Conservation (phyloP, 2,888 invertebrate genomes). For the Pycnomerus fuliginosus region DNA sequence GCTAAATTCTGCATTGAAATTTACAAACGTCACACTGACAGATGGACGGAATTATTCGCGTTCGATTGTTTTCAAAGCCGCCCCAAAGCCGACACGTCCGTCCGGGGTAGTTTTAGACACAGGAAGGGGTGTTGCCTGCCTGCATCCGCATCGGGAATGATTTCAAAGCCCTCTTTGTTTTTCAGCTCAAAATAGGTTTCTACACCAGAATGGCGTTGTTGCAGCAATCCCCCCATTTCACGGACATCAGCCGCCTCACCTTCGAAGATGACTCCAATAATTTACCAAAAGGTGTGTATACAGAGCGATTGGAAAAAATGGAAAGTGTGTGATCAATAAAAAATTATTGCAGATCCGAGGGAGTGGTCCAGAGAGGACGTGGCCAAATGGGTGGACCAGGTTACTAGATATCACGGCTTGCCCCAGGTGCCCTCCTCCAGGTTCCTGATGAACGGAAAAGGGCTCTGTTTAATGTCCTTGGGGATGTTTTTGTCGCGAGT, state of each 20-base stretch:
- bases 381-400: constrained; percentile 63
- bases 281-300: constrained; percentile 46
- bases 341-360: constrained; percentile 62
- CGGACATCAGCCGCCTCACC: no score
- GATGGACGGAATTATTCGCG: no score
- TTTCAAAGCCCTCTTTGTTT: no score
- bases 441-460: constrained; percentile 81
- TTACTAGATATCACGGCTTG: constrained; percentile 60
- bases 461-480: constrained; percentile 73
- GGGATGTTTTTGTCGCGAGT: constrained; percentile 73
- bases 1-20: no score
- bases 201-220: no score
- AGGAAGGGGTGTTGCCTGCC: constrained; percentile 47
- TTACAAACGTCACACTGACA: no score
- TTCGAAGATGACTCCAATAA: constrained; percentile 32
- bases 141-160: no score
- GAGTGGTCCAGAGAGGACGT: constrained; percentile 72
- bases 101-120: constrained; percentile 33
- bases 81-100: no score
- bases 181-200: no score
- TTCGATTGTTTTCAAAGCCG: no score
- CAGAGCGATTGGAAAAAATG: constrained; percentile 6
- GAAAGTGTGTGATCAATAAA: neutral
- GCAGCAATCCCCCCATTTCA: no score
- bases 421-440: constrained; percentile 60